Percentiles rank a stretch among this genome's conserved stretches.
Evolutionary conservation across 2,797 vertebrate species (phyloP).

Genomic region (Cynodonichthys magdalenae): DNA sequence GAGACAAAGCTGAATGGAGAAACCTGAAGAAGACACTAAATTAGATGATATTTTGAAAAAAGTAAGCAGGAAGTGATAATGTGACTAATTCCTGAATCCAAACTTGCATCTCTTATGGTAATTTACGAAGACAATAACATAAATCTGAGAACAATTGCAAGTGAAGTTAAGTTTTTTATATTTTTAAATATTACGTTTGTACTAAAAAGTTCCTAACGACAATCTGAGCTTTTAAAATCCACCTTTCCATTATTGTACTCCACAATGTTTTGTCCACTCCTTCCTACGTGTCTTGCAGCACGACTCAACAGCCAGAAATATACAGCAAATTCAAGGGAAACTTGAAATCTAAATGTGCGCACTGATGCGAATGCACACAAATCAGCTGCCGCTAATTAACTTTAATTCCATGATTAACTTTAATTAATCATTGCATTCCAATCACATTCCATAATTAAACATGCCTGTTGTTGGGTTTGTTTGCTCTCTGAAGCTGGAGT

Average conservation of each 20-base stretch:
- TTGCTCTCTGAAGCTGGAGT: slow-evolving; percentile 9
- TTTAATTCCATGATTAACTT: slow-evolving; percentile 17
- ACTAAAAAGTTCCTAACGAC: background rate
- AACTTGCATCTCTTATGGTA: too few relatives aligned
- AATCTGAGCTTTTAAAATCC: background rate
- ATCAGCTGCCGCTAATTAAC: slow-evolving; percentile 29
- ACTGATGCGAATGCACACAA: slow-evolving; percentile 16
- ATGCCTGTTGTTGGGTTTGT: slow-evolving; percentile 7
- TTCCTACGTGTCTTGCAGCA: background rate
- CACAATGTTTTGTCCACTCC: background rate
- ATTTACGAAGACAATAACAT: too few relatives aligned
- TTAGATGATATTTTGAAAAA: too few relatives aligned
- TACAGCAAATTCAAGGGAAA: background rate
- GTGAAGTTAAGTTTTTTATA: too few relatives aligned
- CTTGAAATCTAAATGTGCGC: slow-evolving; percentile 7
- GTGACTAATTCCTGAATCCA: too few relatives aligned
- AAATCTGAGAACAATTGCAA: too few relatives aligned
- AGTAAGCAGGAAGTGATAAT: too few relatives aligned
- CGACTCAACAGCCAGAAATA: background rate
- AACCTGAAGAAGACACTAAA: too few relatives aligned
- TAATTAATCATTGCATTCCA: slow-evolving; percentile 11
- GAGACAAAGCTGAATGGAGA: too few relatives aligned
- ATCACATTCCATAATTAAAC: slow-evolving; percentile 23
- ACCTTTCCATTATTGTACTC: background rate
- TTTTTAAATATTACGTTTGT: background rate